Base-by-base conservation (phyloP, 2,888 invertebrate species). In the Torymus aiolomorphi region DNA sequence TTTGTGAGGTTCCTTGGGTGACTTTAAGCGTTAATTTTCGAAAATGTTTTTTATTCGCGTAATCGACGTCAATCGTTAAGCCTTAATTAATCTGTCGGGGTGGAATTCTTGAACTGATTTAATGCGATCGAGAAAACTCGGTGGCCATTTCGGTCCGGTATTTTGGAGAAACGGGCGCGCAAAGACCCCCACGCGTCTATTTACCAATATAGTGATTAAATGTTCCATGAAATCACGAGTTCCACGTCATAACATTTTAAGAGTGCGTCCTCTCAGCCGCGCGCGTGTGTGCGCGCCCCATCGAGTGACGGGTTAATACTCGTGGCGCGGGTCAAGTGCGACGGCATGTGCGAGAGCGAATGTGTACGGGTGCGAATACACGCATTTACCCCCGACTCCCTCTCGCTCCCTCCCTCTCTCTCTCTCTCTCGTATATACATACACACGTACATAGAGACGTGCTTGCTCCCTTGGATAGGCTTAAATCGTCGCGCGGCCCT, bases 161-260 rank as follows among this genome's bases (percentile, higher is more conserved):
- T 18, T 61, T 62, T 3, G 31, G 14, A 2, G 14, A n/a, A 79
- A 56, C 16, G 63, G 24, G 42, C 42, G 42, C 75, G 69, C 49
- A 74, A 80, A 86, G 84, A 63, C 84, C 84, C 83, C 84, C 84
- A 83, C 83, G 82, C 83, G 82, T 83, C 86, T 86, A 87, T 88
- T 88, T 87, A 87, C 88, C 87, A 86, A 89, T 89, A 89, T 83
- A 86, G 86, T 89, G 87, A 88, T 88, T 88, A 89, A 89, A 89
- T 88, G 89, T 89, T 88, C 84, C 89, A 89, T 89, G 90, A 89
- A 90, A 89, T 89, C 89, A 88, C 87, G 84, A 88, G 89, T 89
- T 89, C 88, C 89, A 90, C 88, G 85, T 89, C 90, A 88, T 89
- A 89, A 89, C 88, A 89, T 89, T 90, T 89, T 86, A 89, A 89